phyloP scores from a whole-genome alignment of 2,888 invertebrate genomes.

The Drosophila atroscutellata region DNA sequence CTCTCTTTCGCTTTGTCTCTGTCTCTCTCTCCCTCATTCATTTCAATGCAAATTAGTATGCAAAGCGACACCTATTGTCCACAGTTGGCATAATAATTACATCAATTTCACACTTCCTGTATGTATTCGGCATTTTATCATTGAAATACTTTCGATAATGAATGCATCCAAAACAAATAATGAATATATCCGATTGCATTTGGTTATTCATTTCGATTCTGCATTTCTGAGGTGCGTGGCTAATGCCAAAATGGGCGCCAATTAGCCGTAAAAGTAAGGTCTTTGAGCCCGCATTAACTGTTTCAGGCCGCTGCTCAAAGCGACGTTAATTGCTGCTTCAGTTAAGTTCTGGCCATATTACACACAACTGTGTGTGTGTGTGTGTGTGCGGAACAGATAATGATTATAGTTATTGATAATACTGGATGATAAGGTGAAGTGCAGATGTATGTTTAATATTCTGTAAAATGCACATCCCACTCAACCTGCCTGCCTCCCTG shows the following conservation, averaged over 20 bases:
- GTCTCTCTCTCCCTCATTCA: neutral
- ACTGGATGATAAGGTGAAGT: neutral
- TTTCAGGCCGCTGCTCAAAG: too few species aligned
- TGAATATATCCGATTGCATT: neutral
- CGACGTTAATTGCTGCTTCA: neutral
- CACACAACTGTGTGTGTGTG: neutral
- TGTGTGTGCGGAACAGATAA: neutral
- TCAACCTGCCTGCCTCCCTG: neutral
- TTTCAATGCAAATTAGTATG: slow-evolving; percentile 26
- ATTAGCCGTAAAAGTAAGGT: neutral
- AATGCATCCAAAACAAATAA: neutral
- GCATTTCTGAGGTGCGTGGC: neutral
- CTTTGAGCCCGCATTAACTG: too few species aligned
- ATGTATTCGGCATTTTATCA: neutral
- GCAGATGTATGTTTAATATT: slow-evolving; percentile 2
- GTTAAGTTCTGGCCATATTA: neutral
- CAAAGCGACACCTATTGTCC: slow-evolving; percentile 42
- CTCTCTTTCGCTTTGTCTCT: neutral
- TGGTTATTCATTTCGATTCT: neutral
- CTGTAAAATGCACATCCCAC: neutral
- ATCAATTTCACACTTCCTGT: slow-evolving; percentile 13
- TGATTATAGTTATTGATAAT: neutral
- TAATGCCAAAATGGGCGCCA: neutral
- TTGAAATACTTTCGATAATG: neutral
- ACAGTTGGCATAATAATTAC: slow-evolving; percentile 39